A percentile compares a stretch with the other conserved stretches of the same genome.
Evolutionary conservation across 2,888 invertebrate genomes (phyloP).

Genomic region (Laothoe populi): DNA sequence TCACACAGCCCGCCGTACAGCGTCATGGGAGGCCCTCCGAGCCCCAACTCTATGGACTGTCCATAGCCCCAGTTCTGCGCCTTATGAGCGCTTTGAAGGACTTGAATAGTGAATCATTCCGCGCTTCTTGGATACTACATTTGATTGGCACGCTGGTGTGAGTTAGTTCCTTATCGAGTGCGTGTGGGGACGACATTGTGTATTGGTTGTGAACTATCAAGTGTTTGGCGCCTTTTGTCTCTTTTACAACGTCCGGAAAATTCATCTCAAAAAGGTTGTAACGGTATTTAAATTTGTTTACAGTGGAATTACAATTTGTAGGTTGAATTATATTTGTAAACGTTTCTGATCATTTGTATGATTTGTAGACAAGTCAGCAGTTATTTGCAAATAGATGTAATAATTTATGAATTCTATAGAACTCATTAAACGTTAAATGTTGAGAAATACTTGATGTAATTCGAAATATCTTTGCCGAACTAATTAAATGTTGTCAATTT

Average conservation of each 20-base stretch:
- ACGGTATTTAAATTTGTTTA: neutral
- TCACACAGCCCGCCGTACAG: constrained; percentile 90
- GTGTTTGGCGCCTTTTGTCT: constrained; percentile 3
- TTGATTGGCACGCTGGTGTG: constrained; percentile 20
- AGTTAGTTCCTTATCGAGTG: constrained; percentile 7
- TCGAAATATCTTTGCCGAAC: constrained; percentile 1
- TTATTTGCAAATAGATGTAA: constrained; percentile 14
- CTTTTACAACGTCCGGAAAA: constrained; percentile 3
- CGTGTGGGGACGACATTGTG: constrained; percentile 9
- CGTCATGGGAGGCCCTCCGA: constrained; percentile 87
- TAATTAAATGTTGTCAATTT: neutral
- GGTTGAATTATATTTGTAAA: neutral
- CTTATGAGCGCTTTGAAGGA: constrained; percentile 64
- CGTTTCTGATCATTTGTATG: neutral
- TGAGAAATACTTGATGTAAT: constrained; percentile 12
- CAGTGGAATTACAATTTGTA: neutral
- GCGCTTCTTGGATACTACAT: constrained; percentile 25
- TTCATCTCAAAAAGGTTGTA: constrained; percentile 10
- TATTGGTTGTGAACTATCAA: constrained; percentile 18
- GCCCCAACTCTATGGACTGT: constrained; percentile 90
- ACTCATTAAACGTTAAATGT: constrained; percentile 6
- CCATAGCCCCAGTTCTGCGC: constrained; percentile 85
- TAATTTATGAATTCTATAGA: constrained; percentile 16
- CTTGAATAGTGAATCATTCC: constrained; percentile 41
- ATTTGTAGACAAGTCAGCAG: constrained; percentile 14